Evolutionary conservation across 2,888 invertebrate genomes (phyloP).

Genomic region (Aleiodes leptofemur): DNA sequence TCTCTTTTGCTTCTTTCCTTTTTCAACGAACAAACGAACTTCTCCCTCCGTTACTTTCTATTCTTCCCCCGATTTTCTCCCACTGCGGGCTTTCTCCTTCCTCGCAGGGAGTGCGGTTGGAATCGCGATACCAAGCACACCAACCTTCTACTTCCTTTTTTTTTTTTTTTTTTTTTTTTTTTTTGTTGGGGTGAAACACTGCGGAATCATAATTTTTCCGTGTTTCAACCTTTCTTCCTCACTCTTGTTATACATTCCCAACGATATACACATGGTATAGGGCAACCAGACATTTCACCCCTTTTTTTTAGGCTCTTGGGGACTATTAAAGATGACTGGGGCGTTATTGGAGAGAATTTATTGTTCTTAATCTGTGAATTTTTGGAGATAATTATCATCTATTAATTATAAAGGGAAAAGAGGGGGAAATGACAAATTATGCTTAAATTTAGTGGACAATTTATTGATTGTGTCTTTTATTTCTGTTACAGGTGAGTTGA

Average conservation of each 20-base stretch:
- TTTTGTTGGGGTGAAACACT: slow-evolving; percentile 19
- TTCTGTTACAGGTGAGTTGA: too few relatives aligned
- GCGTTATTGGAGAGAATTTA: slow-evolving; percentile 1
- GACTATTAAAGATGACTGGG: slow-evolving; percentile 8
- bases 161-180: too few relatives aligned
- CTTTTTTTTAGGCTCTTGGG: not conserved
- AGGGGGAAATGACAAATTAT: too few relatives aligned
- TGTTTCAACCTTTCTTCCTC: slow-evolving; percentile 6
- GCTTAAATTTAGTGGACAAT: too few relatives aligned
- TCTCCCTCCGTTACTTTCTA: slow-evolving; percentile 33
- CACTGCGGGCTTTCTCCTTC: slow-evolving; percentile 15
- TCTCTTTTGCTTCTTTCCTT: not conserved
- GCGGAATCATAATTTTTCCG: slow-evolving; percentile 35
- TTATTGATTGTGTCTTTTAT: too few relatives aligned
- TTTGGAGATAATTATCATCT: slow-evolving; percentile 15
- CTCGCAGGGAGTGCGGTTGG: not conserved
- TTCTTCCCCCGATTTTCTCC: slow-evolving; percentile 25
- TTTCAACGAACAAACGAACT: slow-evolving; percentile 40
- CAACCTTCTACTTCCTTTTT: slow-evolving; percentile 26
- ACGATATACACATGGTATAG: slow-evolving; percentile 18
- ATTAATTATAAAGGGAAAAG: slow-evolving; percentile 4
- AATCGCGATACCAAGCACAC: slow-evolving; percentile 27
- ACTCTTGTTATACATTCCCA: slow-evolving; percentile 4
- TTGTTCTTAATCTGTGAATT: slow-evolving; percentile 11
- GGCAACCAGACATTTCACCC: not conserved